Evolutionary conservation across 2,113 vertebrate genomes (phyloP), one percentile per base, ranked within the genome.

Genomic region (Microcebus lehilahytsara): DNA sequence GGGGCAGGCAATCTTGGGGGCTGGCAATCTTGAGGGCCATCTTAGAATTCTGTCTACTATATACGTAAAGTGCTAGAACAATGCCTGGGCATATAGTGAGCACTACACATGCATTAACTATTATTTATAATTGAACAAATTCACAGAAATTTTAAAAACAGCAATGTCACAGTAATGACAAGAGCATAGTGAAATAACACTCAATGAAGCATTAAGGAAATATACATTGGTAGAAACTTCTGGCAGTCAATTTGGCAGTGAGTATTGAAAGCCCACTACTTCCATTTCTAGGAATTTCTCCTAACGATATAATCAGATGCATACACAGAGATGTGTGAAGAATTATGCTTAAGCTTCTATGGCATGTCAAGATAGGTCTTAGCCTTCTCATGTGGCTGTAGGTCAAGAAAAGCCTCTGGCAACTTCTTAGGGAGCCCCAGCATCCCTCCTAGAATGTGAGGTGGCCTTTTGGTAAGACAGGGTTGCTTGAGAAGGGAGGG

Each of bases 391-490:
- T 13, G 42, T 84, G 74, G 37, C 89, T 60, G 5, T 69, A 69
- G 8, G 9, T 96, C 64, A 94, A 97, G 79, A 20, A 90, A 64
- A 32, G 5, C 67, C 88, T 93, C 85, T 71, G 60, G 51, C 71
- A 75, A 64, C 22, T 62, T 51, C 67, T 75, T 13, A 79, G 88
- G 49, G 34, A 96, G 37, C 14, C 11, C 60, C 37, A 40, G 66
- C 34, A 49, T 69, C 49, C 23, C 69, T 89, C 51, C 74, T 64
- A 27, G 46, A 94, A 19, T 9, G 7, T 56, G 56, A 95, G 30
- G 22, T 64, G 27, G 56, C 11, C 25, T 92, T 97, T 74, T 88
- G 81, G 71, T 89, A 96, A 96, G 69, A 94, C 6, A 49, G 16
- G 42, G 75, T 90, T 69, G 72, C 40, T 75, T 56, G 91, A 62